phyloP scores from a whole-genome alignment of 2,113 vertebrate species.

The Caretta caretta region DNA sequence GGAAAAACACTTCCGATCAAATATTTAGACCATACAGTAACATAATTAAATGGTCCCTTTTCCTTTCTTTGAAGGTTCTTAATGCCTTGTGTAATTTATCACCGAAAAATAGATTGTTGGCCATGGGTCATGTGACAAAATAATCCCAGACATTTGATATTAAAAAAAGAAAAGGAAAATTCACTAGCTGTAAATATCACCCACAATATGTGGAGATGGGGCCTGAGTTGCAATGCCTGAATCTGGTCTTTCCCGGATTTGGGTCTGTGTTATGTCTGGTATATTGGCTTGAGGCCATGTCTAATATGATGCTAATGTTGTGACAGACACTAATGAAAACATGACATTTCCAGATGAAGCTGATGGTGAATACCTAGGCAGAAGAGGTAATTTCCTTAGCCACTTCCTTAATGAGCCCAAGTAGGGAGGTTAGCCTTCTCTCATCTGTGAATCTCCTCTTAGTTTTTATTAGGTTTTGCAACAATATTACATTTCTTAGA shows the following conservation, averaged over 20 bases:
- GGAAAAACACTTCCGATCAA: conserved; percentile 70
- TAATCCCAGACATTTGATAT: neutral
- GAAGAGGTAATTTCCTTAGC: conserved; percentile 69
- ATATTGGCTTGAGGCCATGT: conserved; percentile 47
- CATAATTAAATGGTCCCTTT: conserved; percentile 20
- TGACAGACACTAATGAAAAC: conserved; percentile 66
- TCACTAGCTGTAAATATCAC: neutral
- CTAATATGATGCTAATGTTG: conserved; percentile 45
- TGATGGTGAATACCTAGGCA: conserved; percentile 53
- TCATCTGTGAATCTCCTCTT: conserved; percentile 6
- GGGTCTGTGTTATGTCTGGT: neutral
- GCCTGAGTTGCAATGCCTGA: neutral
- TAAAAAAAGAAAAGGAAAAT: conserved; percentile 12
- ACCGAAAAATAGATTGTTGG: conserved; percentile 30
- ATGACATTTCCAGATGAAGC: conserved; percentile 58
- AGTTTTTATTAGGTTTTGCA: conserved; percentile 36
- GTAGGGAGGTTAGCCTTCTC: neutral
- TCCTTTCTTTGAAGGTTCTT: conserved; percentile 13
- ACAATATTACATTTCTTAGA: neutral
- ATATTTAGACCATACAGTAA: conserved; percentile 70
- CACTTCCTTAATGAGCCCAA: conserved; percentile 64
- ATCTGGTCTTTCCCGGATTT: conserved; percentile 25
- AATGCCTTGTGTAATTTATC: conserved; percentile 42
- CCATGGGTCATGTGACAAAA: conserved; percentile 10
- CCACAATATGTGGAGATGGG: neutral